Percentiles rank a stretch among this genome's conserved stretches.
phyloP scores from a whole-genome alignment of 2,888 invertebrate genomes.

The Eulithis testata region DNA sequence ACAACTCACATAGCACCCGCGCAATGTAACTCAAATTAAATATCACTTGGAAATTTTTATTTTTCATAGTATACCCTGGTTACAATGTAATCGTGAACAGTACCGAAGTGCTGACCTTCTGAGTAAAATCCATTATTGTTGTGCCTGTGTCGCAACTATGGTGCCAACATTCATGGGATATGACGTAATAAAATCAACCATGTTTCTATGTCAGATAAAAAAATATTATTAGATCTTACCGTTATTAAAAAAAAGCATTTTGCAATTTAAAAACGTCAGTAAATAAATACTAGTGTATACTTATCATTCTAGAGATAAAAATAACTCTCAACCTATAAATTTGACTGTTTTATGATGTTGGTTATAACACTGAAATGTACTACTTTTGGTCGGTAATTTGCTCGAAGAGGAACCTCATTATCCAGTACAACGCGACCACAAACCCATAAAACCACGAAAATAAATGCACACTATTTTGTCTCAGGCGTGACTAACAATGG shows the following conservation, averaged over 20 bases:
- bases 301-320: too few relatives aligned
- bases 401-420: conserved; percentile 17
- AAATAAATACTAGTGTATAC: too few relatives aligned
- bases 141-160: conserved; percentile 14
- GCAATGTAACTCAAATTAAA: conserved; percentile 10
- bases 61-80: too few relatives aligned
- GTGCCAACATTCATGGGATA: not conserved
- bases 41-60: too few relatives aligned
- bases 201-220: not conserved
- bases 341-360: too few relatives aligned
- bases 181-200: not conserved
- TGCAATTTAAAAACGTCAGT: too few relatives aligned
- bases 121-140: conserved; percentile 25
- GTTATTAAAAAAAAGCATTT: too few relatives aligned
- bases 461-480: conserved; percentile 31
- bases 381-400: conserved; percentile 2
- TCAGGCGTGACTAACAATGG: conserved; percentile 53
- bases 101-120: conserved; percentile 29
- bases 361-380: too few relatives aligned
- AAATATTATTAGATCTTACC: too few relatives aligned
- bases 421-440: conserved; percentile 22
- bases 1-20: not conserved
- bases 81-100: conserved; percentile 5
- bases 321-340: too few relatives aligned
- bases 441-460: conserved; percentile 39